Conservation (phyloP, 2,888 invertebrate species). For the Erebia ligea region DNA sequence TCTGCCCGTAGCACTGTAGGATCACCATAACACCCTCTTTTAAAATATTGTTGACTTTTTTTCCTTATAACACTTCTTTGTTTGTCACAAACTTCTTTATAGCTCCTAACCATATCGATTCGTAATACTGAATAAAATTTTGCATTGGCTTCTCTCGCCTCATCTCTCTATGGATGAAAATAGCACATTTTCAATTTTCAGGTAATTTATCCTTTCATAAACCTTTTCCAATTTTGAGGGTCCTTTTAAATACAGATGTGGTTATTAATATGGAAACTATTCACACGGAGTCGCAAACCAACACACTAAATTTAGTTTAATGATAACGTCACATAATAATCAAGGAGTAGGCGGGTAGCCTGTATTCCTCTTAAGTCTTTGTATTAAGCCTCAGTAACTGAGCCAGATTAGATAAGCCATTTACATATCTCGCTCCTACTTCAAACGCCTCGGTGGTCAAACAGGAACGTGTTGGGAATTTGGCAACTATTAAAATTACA, state of each 20-base stretch:
- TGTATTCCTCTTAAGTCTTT: neutral
- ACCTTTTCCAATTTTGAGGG: too few relatives aligned
- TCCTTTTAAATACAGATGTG: too few relatives aligned
- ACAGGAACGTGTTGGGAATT: neutral
- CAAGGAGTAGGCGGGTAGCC: too few relatives aligned
- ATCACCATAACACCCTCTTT: constrained; percentile 1
- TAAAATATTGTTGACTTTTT: neutral
- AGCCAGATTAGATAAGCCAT: neutral
- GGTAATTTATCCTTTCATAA: too few relatives aligned
- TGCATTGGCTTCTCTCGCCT: too few relatives aligned
- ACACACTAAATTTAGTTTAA: neutral
- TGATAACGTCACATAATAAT: neutral
- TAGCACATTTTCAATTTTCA: too few relatives aligned
- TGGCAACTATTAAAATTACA: too few relatives aligned
- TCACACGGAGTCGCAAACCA: neutral
- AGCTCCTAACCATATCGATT: too few relatives aligned
- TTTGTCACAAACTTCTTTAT: neutral
- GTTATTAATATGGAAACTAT: neutral
- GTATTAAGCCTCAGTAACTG: constrained; percentile 1
- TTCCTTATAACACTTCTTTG: neutral
- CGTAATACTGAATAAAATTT: too few relatives aligned
- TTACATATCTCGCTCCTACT: neutral
- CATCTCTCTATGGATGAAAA: too few relatives aligned
- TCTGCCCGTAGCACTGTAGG: constrained; percentile 25
- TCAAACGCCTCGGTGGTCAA: neutral